Conservation (phyloP, 2,113 vertebrate species). For the Sinosuthora webbiana region DNA sequence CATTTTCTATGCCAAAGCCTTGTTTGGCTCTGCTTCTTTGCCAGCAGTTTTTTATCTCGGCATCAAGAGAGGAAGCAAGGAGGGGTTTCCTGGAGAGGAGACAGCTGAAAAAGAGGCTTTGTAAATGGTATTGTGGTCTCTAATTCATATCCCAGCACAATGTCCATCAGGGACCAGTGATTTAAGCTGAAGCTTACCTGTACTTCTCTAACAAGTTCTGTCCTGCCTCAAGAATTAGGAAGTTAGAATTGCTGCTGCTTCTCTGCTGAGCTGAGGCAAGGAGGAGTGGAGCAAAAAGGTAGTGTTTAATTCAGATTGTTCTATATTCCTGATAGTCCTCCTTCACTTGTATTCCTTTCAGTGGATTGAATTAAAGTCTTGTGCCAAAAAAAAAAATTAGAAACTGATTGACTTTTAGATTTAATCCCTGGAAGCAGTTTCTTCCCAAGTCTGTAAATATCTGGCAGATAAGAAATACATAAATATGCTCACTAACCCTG, state of each 20-base stretch:
- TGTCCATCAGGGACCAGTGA: not conserved
- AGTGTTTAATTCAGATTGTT: not conserved
- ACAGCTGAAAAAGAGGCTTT: not conserved
- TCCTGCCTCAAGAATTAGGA: not conserved
- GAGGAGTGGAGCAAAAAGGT: not conserved
- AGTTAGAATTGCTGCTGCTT: not conserved
- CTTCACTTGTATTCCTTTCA: not conserved
- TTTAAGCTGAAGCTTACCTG: not conserved
- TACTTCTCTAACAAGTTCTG: not conserved
- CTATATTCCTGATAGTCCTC: not conserved
- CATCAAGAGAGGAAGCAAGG: not conserved
- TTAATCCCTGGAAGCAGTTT: not conserved
- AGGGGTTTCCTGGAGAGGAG: slow-evolving; percentile 1
- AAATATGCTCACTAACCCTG: not conserved
- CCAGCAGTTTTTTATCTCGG: slow-evolving; percentile 26
- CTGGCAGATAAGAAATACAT: not conserved
- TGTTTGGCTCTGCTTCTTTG: slow-evolving; percentile 12
- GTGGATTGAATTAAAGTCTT: not conserved
- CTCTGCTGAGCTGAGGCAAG: not conserved
- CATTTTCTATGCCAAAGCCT: not conserved
- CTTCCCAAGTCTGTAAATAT: not conserved
- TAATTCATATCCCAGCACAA: not conserved
- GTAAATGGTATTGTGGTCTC: not conserved
- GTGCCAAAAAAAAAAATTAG: not conserved
- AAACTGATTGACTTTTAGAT: not conserved